Evolutionary conservation across 2,113 vertebrate species (phyloP).

Genomic region (Dendropsophus ebraccatus): DNA sequence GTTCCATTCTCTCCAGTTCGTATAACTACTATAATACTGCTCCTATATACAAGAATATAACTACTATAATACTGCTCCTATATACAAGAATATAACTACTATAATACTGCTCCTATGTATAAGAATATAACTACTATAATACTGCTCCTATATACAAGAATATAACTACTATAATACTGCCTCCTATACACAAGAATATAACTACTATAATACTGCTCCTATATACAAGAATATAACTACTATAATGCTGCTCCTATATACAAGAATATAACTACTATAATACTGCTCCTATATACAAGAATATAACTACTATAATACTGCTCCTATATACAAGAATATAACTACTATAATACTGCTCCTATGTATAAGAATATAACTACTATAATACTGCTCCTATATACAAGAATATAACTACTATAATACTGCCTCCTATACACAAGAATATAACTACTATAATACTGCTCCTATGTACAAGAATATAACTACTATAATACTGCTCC

Average conservation of each 20-base stretch:
- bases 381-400: neutral
- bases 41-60: neutral
- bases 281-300: neutral
- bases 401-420: neutral
- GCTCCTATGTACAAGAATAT: neutral
- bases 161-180: too few species aligned
- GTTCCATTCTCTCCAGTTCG: too few species aligned
- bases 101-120: too few species aligned
- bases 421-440: neutral
- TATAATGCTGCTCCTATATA: neutral
- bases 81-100: too few species aligned
- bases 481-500: neutral
- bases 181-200: neutral
- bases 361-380: neutral
- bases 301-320: neutral
- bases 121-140: too few species aligned
- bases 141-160: too few species aligned
- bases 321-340: neutral
- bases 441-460: neutral
- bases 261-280: neutral
- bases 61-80: conserved; percentile 1
- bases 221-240: neutral
- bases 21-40: too few species aligned
- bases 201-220: conserved; percentile 2
- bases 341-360: neutral